A percentile compares a stretch with the other conserved stretches of the same genome.
Evolutionary conservation across 35 echinoderm and acorn worm genomes (phyloP).

Genomic region (Ophiothrix spiculata): DNA sequence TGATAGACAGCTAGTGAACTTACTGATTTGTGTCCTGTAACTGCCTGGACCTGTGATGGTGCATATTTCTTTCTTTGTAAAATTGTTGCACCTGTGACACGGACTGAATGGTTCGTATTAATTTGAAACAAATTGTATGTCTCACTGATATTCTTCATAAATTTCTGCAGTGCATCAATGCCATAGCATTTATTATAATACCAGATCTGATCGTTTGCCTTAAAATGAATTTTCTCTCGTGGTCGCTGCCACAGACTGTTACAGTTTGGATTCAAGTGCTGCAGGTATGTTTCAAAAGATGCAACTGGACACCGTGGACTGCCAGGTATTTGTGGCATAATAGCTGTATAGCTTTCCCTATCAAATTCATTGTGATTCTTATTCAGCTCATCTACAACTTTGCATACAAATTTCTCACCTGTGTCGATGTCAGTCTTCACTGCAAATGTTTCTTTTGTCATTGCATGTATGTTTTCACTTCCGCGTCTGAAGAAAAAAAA

Average conservation of each 20-base stretch:
- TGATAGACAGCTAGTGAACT: constrained; percentile 12
- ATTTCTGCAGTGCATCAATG: background rate
- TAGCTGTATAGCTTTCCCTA: constrained; percentile 20
- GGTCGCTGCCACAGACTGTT: background rate
- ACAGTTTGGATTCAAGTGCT: constrained; percentile 22
- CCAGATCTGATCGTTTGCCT: constrained; percentile 8
- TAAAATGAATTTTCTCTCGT: background rate
- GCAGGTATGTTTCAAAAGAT: constrained; percentile 21
- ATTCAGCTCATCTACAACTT: constrained; percentile 26
- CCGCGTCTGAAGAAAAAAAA: constrained; percentile 29
- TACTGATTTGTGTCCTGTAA: constrained; percentile 37
- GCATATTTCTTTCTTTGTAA: constrained; percentile 9
- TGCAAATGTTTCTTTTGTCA: constrained; percentile 30
- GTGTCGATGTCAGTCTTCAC: background rate
- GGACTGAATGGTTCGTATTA: constrained; percentile 33
- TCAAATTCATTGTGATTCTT: constrained; percentile 18
- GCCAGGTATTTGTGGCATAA: constrained; percentile 22
- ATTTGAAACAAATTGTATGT: background rate
- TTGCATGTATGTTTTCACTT: constrained; percentile 28
- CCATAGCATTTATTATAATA: background rate
- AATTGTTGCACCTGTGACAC: constrained; percentile 25
- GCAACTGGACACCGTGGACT: constrained; percentile 23
- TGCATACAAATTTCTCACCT: constrained; percentile 17
- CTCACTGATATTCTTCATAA: constrained; percentile 13
- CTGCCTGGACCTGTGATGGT: constrained; percentile 17